Conservation (phyloP, 2,113 vertebrate species). For the Labrus mixtus region DNA sequence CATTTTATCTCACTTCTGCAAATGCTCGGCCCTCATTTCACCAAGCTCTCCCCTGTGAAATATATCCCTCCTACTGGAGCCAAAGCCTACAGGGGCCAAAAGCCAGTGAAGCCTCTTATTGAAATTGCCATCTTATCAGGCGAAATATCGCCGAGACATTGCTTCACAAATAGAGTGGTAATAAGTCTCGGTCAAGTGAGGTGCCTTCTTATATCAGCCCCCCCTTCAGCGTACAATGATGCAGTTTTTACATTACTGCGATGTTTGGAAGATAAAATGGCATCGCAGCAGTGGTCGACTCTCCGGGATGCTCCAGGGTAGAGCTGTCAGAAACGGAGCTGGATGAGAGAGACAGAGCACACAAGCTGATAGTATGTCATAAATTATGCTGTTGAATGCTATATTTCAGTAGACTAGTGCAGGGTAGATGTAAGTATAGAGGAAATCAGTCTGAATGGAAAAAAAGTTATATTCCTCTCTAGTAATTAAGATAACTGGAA, state of each 20-base stretch:
- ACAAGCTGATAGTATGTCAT: conserved; percentile 20
- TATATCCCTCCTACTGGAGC: conserved; percentile 67
- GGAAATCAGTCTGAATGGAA: neutral
- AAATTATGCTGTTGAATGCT: conserved; percentile 27
- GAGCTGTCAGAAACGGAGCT: conserved; percentile 55
- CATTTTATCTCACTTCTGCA: conserved; percentile 78
- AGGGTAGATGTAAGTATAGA: neutral
- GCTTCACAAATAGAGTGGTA: conserved; percentile 76
- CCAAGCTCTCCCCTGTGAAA: conserved; percentile 72
- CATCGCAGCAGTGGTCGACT: conserved; percentile 42
- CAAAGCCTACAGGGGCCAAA: conserved; percentile 70
- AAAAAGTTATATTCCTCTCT: conserved; percentile 25
- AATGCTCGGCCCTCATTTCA: conserved; percentile 69
- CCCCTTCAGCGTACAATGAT: conserved; percentile 57
- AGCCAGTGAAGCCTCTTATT: conserved; percentile 75
- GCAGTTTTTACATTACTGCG: conserved; percentile 71
- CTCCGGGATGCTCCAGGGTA: conserved; percentile 43
- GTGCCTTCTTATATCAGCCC: conserved; percentile 61
- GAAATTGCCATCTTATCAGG: conserved; percentile 81
- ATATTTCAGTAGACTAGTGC: conserved; percentile 17
- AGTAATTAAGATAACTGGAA: conserved; percentile 22
- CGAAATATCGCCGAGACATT: conserved; percentile 74
- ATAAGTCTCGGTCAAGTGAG: conserved; percentile 78
- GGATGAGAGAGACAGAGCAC: neutral
- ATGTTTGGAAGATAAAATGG: conserved; percentile 73